A percentile compares a stretch with the other conserved stretches of the same genome.
Conservation (phyloP, 37 sponge, comb jelly and placozoan genomes). For the Eunapius fragilis region DNA sequence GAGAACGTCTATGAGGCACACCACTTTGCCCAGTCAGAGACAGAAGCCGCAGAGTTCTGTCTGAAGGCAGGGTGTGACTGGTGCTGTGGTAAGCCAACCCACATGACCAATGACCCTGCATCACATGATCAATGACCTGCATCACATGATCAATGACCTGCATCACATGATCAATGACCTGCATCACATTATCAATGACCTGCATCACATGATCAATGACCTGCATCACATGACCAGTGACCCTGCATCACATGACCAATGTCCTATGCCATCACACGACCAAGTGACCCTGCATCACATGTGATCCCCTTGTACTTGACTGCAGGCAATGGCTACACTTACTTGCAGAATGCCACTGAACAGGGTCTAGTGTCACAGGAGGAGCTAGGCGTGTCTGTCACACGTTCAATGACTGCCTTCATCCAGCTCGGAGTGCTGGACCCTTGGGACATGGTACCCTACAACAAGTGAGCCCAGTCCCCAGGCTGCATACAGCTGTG, state of each 20-base stretch:
- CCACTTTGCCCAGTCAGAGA: conserved; percentile 10
- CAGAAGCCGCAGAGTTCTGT: conserved; percentile 23
- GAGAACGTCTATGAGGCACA: conserved; percentile 22
- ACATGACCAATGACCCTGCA: no score
- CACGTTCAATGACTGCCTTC: conserved; percentile 16
- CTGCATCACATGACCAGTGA: no score
- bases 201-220: no score
- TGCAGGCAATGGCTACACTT: neutral
- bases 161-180: no score
- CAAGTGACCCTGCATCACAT: no score
- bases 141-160: no score
- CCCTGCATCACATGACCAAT: no score
- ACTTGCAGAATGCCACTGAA: neutral
- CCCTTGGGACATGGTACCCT: conserved; percentile 25
- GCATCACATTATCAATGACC: no score
- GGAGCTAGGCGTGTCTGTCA: conserved; percentile 6
- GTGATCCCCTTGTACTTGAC: no score
- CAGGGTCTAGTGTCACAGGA: conserved; percentile 5
- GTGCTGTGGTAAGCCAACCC: conserved; percentile 27
- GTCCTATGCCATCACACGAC: no score
- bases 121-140: no score
- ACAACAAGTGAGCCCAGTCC: conserved; percentile 10
- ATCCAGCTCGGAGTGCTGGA: conserved; percentile 47
- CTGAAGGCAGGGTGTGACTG: conserved; percentile 55
- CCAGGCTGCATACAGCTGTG: no score